phyloP scores from a whole-genome alignment of 2,113 vertebrate species.

The Kobus ellipsiprymnus region DNA sequence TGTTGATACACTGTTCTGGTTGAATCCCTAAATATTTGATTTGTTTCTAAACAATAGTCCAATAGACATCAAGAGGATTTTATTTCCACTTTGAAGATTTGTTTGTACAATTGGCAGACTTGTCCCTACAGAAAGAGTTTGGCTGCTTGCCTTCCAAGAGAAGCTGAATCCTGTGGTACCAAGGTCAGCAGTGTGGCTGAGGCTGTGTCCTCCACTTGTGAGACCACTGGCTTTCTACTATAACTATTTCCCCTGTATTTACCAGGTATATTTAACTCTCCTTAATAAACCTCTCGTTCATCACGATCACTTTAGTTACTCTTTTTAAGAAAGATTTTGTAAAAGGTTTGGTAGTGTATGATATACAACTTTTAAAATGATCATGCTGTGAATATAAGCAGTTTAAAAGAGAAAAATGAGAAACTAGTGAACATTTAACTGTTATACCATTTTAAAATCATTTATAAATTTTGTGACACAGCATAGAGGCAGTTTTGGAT shows the following conservation, averaged over 20 bases:
- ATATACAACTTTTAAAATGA: neutral
- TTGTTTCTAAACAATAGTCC: constrained; percentile 38
- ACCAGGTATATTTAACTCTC: neutral
- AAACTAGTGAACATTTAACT: neutral
- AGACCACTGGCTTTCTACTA: neutral
- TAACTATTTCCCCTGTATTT: neutral
- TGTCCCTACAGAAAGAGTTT: neutral
- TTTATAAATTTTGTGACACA: neutral
- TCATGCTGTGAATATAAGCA: neutral
- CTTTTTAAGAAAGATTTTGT: neutral
- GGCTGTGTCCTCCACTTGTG: accelerated
- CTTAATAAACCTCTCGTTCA: neutral
- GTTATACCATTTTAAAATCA: neutral
- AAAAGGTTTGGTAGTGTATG: neutral
- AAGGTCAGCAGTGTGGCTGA: neutral
- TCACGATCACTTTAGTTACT: neutral
- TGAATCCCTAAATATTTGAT: neutral
- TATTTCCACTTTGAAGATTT: neutral
- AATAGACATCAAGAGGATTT: neutral
- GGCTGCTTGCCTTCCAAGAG: neutral
- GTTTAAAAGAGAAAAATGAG: neutral
- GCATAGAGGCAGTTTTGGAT: neutral
- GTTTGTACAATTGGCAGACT: constrained; percentile 20
- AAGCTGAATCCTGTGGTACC: neutral
- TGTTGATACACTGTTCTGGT: neutral